Conservation (phyloP, 1,140 invertebrate species). For the Plectrocnemia conspersa region DNA sequence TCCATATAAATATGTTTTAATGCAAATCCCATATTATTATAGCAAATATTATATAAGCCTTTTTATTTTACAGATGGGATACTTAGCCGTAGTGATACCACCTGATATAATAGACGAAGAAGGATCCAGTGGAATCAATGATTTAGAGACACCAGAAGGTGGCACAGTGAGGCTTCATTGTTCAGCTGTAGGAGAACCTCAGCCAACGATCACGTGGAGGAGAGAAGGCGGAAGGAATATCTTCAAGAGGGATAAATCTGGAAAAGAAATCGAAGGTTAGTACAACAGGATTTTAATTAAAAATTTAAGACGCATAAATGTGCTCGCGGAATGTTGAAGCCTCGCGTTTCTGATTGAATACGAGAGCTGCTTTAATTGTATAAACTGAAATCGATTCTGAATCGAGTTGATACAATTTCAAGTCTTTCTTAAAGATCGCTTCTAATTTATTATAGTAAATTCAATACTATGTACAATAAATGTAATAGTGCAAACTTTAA, state of each 20-base stretch:
- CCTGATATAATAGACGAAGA: conserved; percentile 73
- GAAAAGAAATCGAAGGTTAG: conserved; percentile 62
- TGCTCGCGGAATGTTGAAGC: too few species aligned
- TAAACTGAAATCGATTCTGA: too few species aligned
- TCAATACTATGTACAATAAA: too few species aligned
- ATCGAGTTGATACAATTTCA: too few species aligned
- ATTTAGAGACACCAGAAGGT: conserved; percentile 62
- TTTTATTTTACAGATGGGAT: conserved; percentile 63
- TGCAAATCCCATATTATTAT: neutral
- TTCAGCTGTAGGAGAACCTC: conserved; percentile 72
- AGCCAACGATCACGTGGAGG: conserved; percentile 72
- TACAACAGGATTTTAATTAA: too few species aligned
- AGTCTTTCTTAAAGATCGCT: too few species aligned
- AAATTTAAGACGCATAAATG: too few species aligned
- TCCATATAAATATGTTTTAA: too few species aligned
- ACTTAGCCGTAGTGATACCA: conserved; percentile 76
- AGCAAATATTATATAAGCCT: conserved; percentile 21
- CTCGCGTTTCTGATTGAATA: too few species aligned
- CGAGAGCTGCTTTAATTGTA: too few species aligned
- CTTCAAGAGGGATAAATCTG: conserved; percentile 61
- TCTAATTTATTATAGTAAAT: too few species aligned
- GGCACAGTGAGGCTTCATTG: conserved; percentile 72
- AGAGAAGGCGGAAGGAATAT: conserved; percentile 72
- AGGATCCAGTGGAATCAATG: conserved; percentile 42
- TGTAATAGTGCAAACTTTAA: too few species aligned